Evolutionary conservation across 1,140 invertebrate species (phyloP), one percentile per base, ranked within the genome.

Genomic region (Neotoxoptera formosana): DNA sequence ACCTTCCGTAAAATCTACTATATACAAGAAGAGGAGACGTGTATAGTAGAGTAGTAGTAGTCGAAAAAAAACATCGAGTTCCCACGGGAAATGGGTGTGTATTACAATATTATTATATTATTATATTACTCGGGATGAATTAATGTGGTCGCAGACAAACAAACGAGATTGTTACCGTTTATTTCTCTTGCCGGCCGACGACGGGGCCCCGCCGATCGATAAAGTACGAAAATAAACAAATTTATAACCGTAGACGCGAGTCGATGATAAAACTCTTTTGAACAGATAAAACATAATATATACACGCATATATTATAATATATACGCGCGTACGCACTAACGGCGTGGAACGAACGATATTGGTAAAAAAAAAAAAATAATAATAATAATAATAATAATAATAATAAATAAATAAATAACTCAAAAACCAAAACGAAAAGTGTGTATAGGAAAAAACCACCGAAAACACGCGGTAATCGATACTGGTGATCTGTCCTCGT

Each of bases 381-480:
- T n/a, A n/a, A n/a, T n/a, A n/a, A n/a, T n/a, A n/a, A n/a, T n/a
- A n/a, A n/a, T n/a, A n/a, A n/a, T n/a, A n/a, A n/a, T n/a, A n/a
- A n/a, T n/a, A n/a, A n/a, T n/a, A n/a, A n/a, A n/a, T n/a, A 51
- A 51, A 88, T 45, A 47, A 45, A 30, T n/a, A 86, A 41, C 25
- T 25, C 25, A 88, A 51, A 88, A 88, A 88, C 45, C 21, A 90
- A 41, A 14, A 90, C n/a, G n/a, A 36, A 89, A 1, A 51, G 41
- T 41, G 48, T 21, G 14, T 67, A 23, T n/a, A 90, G 36, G 36
- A 90, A 23, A 90, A 90, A 90, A 90, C 88, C 88, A 60, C 88
- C 88, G 88, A 90, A 90, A 90, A 90, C 88, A 90, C 88, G 88
- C 36, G 51, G 88, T 41, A 90, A 90, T 90, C 88, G 88, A 90